phyloP scores from a whole-genome alignment of 2,888 invertebrate genomes.

The Lampropteryx suffumata region DNA sequence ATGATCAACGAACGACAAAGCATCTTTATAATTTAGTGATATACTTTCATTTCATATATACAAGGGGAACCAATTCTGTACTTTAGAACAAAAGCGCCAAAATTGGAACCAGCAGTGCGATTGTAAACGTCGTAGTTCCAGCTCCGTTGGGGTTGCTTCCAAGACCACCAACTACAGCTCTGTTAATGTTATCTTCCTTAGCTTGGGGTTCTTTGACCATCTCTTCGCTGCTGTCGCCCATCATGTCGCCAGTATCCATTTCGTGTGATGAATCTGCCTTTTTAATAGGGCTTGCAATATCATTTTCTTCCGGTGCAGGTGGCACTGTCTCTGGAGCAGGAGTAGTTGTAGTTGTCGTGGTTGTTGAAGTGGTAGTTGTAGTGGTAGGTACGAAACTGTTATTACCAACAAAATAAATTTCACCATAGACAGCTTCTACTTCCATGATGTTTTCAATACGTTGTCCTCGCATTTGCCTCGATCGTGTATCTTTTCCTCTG shows the following conservation, averaged over 20 bases:
- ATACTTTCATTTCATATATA: conserved; percentile 63
- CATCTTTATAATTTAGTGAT: conserved; percentile 61
- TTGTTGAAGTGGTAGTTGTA: conserved; percentile 84
- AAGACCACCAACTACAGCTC: conserved; percentile 64
- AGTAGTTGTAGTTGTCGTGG: conserved; percentile 83
- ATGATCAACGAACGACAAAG: conserved; percentile 55
- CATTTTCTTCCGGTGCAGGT: conserved; percentile 73
- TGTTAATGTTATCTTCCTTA: conserved; percentile 65
- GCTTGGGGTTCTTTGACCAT: conserved; percentile 49
- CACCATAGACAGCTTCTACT: conserved; percentile 88
- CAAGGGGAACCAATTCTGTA: conserved; percentile 47
- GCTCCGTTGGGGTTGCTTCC: conserved; percentile 62
- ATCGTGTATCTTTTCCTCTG: conserved; percentile 82
- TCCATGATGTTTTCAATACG: conserved; percentile 87
- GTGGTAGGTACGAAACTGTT: conserved; percentile 91
- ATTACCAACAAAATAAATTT: conserved; percentile 89
- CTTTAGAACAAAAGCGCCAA: conserved; percentile 64
- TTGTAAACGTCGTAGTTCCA: conserved; percentile 42
- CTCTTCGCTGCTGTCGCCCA: conserved; percentile 62
- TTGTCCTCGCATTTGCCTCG: conserved; percentile 84
- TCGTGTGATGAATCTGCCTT: conserved; percentile 52
- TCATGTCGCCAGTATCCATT: conserved; percentile 56
- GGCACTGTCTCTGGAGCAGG: conserved; percentile 77
- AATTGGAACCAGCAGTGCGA: conserved; percentile 57
- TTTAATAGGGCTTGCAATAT: conserved; percentile 61